Conservation (phyloP, 2,797 vertebrate genomes). For the Crocidura indochinensis region DNA sequence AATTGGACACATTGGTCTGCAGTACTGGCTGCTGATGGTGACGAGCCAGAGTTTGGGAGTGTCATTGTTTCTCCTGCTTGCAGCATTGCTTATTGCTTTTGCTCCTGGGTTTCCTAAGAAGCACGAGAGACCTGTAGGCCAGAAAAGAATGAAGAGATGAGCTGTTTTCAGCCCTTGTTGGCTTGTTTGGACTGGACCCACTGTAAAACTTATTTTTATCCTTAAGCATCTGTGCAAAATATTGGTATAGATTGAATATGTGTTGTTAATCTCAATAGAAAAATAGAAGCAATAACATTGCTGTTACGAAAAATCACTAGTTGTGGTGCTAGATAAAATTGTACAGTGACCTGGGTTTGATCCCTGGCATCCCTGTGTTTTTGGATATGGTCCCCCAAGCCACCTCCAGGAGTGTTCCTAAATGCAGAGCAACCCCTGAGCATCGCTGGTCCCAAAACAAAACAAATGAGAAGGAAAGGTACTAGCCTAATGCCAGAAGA, state of each 20-base stretch:
- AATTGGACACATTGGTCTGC: slow-evolving; percentile 17
- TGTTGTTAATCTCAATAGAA: slow-evolving; percentile 56
- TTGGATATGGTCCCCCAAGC: too few species aligned
- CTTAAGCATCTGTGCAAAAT: slow-evolving; percentile 12
- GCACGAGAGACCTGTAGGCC: too few species aligned
- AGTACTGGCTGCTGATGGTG: neutral
- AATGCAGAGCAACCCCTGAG: too few species aligned
- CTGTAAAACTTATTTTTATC: slow-evolving; percentile 46
- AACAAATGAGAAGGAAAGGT: neutral
- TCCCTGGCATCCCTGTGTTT: too few species aligned
- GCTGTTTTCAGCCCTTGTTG: slow-evolving; percentile 8
- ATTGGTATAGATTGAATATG: slow-evolving; percentile 61
- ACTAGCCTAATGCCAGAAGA: neutral
- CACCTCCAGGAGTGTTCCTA: too few species aligned
- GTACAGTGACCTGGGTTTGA: too few species aligned
- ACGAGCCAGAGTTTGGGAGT: neutral
- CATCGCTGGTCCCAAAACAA: neutral
- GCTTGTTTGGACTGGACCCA: slow-evolving; percentile 43
- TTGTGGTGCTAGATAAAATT: too few species aligned
- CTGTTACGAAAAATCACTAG: slow-evolving; percentile 8
- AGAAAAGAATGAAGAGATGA: neutral
- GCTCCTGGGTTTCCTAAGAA: too few species aligned
- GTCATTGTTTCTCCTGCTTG: neutral
- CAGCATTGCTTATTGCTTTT: too few species aligned
- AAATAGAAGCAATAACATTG: slow-evolving; percentile 56